phyloP scores from a whole-genome alignment of 2,113 vertebrate species.

The Eretmochelys imbricata region DNA sequence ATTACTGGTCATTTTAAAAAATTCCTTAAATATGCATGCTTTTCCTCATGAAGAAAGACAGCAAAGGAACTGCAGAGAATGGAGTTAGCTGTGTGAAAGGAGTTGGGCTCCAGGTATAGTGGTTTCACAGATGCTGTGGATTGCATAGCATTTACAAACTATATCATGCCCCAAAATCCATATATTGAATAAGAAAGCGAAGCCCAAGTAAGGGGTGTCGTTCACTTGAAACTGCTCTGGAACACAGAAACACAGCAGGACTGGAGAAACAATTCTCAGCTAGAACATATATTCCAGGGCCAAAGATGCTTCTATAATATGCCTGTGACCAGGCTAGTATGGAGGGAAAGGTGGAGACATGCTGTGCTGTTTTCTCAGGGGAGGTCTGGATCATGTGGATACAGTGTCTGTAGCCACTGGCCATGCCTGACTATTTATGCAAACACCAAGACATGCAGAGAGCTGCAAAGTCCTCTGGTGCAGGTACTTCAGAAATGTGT shows the following conservation, averaged over 20 bases:
- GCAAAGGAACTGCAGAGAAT: neutral
- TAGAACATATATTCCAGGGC: neutral
- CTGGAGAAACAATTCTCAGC: neutral
- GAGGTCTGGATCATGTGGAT: neutral
- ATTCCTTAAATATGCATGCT: neutral
- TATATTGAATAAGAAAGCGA: constrained; percentile 22
- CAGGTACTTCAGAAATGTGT: neutral
- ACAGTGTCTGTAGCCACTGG: neutral
- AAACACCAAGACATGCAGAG: neutral
- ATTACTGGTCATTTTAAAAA: constrained; percentile 17
- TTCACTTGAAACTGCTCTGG: neutral
- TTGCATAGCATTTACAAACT: neutral
- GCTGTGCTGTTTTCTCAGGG: neutral
- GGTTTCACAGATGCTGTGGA: constrained; percentile 4
- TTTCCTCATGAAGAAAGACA: neutral
- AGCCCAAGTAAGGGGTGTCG: neutral
- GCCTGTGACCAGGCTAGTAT: neutral
- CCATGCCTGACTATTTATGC: neutral
- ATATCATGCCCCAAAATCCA: neutral
- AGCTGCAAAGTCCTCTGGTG: neutral
- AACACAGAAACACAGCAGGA: neutral
- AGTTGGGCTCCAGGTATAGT: neutral
- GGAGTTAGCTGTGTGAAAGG: neutral
- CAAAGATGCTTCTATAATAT: neutral
- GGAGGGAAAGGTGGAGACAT: neutral